Conservation (phyloP, 2,797 vertebrate genomes). For the Catostomus latipinnis region DNA sequence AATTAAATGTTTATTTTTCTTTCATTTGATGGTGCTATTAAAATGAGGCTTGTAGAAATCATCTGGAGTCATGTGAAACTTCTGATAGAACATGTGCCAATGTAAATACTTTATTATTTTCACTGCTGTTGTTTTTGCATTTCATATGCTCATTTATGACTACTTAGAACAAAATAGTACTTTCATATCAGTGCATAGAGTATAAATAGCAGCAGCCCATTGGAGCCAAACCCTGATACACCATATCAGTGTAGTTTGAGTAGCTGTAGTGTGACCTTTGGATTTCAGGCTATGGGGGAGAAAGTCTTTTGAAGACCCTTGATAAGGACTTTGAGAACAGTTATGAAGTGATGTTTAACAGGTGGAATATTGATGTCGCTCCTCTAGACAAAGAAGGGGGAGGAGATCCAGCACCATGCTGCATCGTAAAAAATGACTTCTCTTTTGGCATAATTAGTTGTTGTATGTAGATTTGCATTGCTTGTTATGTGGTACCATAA, state of each 20-base stretch:
- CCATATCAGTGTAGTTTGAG: background rate
- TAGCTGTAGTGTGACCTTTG: constrained; percentile 2
- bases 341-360: constrained; percentile 87
- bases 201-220: background rate
- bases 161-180: background rate
- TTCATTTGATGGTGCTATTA: background rate
- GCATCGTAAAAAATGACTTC: constrained; percentile 96
- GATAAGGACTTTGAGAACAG: constrained; percentile 90
- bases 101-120: background rate
- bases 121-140: background rate
- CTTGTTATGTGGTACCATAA: too few species aligned
- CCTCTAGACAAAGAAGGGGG: constrained; percentile 90
- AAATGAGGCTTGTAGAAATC: too few species aligned
- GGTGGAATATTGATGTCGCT: constrained; percentile 92
- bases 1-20: background rate
- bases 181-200: background rate
- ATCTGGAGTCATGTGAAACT: background rate
- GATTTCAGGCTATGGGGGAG: constrained; percentile 88
- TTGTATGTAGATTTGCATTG: too few species aligned
- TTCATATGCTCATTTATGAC: background rate
- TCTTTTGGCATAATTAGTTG: constrained; percentile 95
- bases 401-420: constrained; percentile 94
- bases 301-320: constrained; percentile 88
- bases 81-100: background rate
- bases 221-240: background rate